Percentiles rank a stretch among this genome's conserved stretches.
phyloP scores from a whole-genome alignment of 2,797 vertebrate genomes.

The Chaetodon trifasciatus region DNA sequence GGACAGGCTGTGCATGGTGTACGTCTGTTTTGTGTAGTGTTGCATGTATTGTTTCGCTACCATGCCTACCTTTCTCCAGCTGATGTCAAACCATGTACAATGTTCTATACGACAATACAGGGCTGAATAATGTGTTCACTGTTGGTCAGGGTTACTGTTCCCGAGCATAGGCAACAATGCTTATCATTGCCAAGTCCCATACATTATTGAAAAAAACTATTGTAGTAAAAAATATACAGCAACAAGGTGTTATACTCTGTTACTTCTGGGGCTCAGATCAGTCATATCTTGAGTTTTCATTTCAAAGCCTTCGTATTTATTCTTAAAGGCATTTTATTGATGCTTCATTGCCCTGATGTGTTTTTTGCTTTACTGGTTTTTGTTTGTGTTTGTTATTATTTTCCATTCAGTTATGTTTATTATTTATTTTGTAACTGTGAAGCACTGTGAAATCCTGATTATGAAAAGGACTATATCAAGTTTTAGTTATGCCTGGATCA shows the following conservation, averaged over 20 bases:
- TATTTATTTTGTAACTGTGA: no score
- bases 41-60: background rate
- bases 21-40: background rate
- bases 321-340: no score
- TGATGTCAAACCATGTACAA: background rate
- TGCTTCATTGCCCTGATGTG: no score
- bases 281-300: no score
- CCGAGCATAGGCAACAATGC: background rate
- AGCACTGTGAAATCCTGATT: no score
- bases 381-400: no score
- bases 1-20: constrained; percentile 16
- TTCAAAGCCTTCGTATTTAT: no score
- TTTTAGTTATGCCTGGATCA: no score
- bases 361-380: no score
- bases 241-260: background rate
- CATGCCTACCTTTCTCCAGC: background rate
- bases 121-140: background rate
- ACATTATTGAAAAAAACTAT: background rate
- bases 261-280: no score
- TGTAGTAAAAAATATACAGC: background rate
- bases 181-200: background rate
- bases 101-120: background rate
- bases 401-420: no score
- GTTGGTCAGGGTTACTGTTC: background rate
- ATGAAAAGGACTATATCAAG: no score